Percentiles rank a stretch among this genome's conserved stretches.
Conservation (phyloP, 2,797 vertebrate genomes). For the Sebastes baramenuke region DNA sequence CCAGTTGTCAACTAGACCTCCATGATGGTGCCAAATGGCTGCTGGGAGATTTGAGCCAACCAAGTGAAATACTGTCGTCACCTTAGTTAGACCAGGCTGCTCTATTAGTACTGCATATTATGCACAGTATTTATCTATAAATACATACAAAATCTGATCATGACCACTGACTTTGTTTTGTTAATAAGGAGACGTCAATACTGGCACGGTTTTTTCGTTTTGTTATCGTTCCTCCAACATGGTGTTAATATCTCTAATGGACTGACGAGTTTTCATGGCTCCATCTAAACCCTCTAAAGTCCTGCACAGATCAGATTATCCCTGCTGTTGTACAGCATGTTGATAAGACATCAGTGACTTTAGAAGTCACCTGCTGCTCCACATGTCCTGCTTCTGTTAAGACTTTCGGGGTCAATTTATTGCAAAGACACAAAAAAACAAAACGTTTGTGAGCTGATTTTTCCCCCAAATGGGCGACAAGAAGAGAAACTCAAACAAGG, state of each 20-base stretch:
- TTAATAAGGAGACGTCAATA: not conserved
- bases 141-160: not conserved
- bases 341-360: not conserved
- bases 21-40: not conserved
- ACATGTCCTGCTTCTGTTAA: not conserved
- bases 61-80: no score
- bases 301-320: not conserved
- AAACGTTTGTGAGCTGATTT: not conserved
- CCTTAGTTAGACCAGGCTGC: no score
- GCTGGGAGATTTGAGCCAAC: not conserved
- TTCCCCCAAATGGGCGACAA: not conserved
- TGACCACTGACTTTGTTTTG: not conserved
- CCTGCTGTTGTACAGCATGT: not conserved
- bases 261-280: not conserved
- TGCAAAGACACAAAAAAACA: constrained; percentile 16
- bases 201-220: not conserved
- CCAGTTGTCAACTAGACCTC: not conserved
- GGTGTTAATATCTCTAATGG: not conserved
- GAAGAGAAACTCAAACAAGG: not conserved
- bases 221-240: not conserved
- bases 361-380: not conserved
- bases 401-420: not conserved
- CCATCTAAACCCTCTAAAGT: not conserved
- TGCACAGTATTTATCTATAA: not conserved
- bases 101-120: not conserved